phyloP scores from a whole-genome alignment of 2,797 vertebrate species.

The Falco cherrug region DNA sequence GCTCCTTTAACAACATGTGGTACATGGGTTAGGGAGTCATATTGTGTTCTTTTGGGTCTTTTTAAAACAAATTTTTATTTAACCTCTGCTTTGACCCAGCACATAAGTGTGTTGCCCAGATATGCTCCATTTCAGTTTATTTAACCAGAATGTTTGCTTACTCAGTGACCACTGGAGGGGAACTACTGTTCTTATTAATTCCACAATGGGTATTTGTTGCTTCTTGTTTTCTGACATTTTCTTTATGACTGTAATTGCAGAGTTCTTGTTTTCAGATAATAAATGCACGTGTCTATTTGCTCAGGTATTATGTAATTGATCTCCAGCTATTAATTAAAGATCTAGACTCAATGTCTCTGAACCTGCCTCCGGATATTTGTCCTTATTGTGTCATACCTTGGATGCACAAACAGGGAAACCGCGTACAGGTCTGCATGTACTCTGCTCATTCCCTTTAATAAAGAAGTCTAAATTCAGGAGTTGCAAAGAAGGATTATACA shows the following conservation, averaged over 20 bases:
- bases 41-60: constrained; percentile 37
- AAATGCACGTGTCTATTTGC: constrained; percentile 58
- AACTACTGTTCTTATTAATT: constrained; percentile 60
- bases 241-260: constrained; percentile 42
- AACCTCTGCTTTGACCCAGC: constrained; percentile 78
- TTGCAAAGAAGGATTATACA: constrained; percentile 35
- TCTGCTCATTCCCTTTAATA: constrained; percentile 42
- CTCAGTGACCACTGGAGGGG: constrained; percentile 69
- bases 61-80: constrained; percentile 75
- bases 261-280: constrained; percentile 61
- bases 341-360: constrained; percentile 74
- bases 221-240: constrained; percentile 60
- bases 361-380: constrained; percentile 66
- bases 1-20: background rate
- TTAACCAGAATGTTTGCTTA: constrained; percentile 78
- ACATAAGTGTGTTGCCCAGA: constrained; percentile 64
- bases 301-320: constrained; percentile 52
- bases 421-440: constrained; percentile 12
- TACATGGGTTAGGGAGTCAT: constrained; percentile 5
- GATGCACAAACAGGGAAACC: constrained; percentile 66
- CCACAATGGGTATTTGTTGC: constrained; percentile 62
- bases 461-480: constrained; percentile 4
- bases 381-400: constrained; percentile 62
- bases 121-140: constrained; percentile 76
- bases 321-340: constrained; percentile 72